A percentile compares a stretch with the other conserved stretches of the same genome.
Conservation (phyloP, 2,113 vertebrate genomes). For the Lepisosteus osseus region DNA sequence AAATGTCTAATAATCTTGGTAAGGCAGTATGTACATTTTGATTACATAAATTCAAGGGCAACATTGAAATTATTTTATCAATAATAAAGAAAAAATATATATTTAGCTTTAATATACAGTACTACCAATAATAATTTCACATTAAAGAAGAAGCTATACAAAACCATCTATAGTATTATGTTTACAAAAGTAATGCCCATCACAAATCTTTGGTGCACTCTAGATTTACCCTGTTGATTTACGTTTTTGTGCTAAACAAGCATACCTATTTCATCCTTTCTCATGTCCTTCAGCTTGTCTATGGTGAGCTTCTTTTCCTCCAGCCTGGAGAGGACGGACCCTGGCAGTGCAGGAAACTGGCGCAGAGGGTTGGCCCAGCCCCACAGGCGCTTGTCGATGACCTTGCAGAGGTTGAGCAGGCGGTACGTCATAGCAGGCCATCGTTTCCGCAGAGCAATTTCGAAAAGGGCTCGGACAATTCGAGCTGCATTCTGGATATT, state of each 20-base stretch:
- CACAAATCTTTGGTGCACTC: no score
- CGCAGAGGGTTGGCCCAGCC: slow-evolving; percentile 87
- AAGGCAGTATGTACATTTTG: no score
- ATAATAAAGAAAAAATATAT: no score
- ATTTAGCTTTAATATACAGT: no score
- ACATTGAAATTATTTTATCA: no score
- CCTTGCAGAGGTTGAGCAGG: slow-evolving; percentile 93
- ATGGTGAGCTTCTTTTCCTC: slow-evolving; percentile 90
- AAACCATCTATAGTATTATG: not conserved
- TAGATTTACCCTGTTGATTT: no score
- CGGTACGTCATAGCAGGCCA: slow-evolving; percentile 95
- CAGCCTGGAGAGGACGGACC: slow-evolving; percentile 76
- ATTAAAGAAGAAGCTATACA: no score
- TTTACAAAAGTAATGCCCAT: not conserved
- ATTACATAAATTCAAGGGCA: no score
- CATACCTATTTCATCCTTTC: slow-evolving; percentile 97
- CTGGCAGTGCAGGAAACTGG: slow-evolving; percentile 83
- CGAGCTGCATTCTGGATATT: slow-evolving; percentile 86
- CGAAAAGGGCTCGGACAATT: slow-evolving; percentile 92
- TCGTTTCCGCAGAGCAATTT: slow-evolving; percentile 90
- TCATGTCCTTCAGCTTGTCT: slow-evolving; percentile 96
- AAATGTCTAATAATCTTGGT: no score
- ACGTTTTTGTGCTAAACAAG: not conserved
- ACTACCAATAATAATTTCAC: no score
- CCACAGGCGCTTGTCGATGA: slow-evolving; percentile 95